phyloP scores from a whole-genome alignment of 2,888 invertebrate species.

The Leptinotarsa tumamoca region DNA sequence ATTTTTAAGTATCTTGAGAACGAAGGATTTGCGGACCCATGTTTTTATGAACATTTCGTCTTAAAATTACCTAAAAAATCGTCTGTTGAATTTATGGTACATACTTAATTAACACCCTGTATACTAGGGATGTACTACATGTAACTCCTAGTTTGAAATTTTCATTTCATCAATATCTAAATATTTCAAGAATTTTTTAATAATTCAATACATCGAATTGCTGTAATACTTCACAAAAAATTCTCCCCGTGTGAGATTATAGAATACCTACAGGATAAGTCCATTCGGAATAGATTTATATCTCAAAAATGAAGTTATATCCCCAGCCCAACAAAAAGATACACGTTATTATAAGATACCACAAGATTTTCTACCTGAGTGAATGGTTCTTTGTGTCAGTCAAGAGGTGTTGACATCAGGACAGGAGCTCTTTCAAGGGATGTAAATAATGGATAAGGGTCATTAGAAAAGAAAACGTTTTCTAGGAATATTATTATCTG shows the following conservation, averaged over 20 bases:
- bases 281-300: constrained; percentile 24
- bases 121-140: too few species aligned
- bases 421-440: constrained; percentile 40
- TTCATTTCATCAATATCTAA: too few species aligned
- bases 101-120: too few species aligned
- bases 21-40: too few species aligned
- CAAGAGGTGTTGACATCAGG: constrained; percentile 49
- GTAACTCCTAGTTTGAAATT: too few species aligned
- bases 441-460: constrained; percentile 42
- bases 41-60: too few species aligned
- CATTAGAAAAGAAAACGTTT: constrained; percentile 39
- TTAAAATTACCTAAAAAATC: too few species aligned
- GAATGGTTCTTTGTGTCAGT: constrained; percentile 39
- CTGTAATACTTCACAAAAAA: constrained; percentile 9
- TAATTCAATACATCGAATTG: background rate
- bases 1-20: too few species aligned
- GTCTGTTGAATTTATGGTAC: too few species aligned
- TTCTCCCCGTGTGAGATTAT: background rate
- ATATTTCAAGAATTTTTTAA: background rate
- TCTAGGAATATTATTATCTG: constrained; percentile 31
- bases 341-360: constrained; percentile 38
- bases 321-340: constrained; percentile 22
- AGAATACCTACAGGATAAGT: constrained; percentile 17
- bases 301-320: constrained; percentile 31
- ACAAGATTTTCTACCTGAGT: constrained; percentile 43